Conservation (phyloP, 1,140 invertebrate genomes). For the Teleopsis dalmanni region DNA sequence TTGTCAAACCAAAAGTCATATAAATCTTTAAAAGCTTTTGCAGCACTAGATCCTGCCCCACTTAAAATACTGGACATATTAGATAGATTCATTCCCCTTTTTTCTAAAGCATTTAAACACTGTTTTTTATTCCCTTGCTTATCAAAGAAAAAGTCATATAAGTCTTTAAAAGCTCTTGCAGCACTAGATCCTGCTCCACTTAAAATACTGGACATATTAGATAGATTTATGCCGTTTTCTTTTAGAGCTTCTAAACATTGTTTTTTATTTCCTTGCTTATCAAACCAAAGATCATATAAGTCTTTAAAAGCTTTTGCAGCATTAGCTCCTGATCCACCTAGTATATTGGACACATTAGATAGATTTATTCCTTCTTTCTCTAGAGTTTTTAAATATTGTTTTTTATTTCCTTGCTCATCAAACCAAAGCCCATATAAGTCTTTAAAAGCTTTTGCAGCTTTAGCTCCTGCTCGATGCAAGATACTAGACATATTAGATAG, state of each 20-base stretch:
- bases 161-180: slow-evolving; percentile 16
- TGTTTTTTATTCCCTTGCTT: slow-evolving; percentile 17
- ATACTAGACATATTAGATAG: slow-evolving; percentile 14
- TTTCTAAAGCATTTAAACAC: slow-evolving; percentile 19
- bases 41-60: slow-evolving; percentile 16
- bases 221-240: slow-evolving; percentile 16
- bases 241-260: slow-evolving; percentile 21
- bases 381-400: background rate
- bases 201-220: slow-evolving; percentile 24
- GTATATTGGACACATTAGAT: slow-evolving; percentile 21
- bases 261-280: background rate
- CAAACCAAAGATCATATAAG: slow-evolving; percentile 13
- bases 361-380: slow-evolving; percentile 1
- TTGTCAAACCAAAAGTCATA: slow-evolving; percentile 24
- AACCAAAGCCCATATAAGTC: background rate
- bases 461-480: background rate
- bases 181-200: slow-evolving; percentile 15
- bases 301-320: slow-evolving; percentile 16
- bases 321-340: slow-evolving; percentile 14
- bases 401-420: background rate
- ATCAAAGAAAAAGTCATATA: slow-evolving; percentile 9
- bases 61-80: slow-evolving; percentile 24
- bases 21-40: slow-evolving; percentile 20
- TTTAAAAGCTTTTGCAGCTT: slow-evolving; percentile 1
- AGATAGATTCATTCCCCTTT: slow-evolving; percentile 14